Percentiles rank a stretch among this genome's conserved stretches.
These are phyloP conservation scores for Scrobipalpa costella DNA, from an alignment of 2,888 invertebrate species.

Conservation along the genomic window DNA sequence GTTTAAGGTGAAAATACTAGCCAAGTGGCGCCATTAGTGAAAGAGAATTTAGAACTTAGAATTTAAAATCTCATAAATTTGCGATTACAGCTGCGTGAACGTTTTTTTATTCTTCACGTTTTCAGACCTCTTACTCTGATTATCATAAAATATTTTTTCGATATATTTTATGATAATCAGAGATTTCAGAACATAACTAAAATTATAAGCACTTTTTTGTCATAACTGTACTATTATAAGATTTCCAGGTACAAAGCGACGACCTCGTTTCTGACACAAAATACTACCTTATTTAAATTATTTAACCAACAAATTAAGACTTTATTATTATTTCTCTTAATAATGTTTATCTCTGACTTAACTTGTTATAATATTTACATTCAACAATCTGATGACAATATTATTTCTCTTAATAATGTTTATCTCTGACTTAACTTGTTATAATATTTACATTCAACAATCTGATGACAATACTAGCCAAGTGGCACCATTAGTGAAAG, in stretches of 20 bases:
- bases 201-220: no score
- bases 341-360: not conserved
- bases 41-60: no score
- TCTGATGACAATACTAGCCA: not conserved
- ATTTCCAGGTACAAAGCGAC: not conserved
- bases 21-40: no score
- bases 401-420: constrained; percentile 4
- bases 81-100: no score
- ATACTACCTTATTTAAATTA: constrained; percentile 13
- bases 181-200: no score
- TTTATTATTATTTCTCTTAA: constrained; percentile 10
- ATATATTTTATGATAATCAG: no score
- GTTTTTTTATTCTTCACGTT: no score
- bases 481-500: no score
- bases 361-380: not conserved
- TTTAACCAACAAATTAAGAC: constrained; percentile 14
- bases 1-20: no score
- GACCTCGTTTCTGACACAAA: constrained; percentile 4
- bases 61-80: no score
- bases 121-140: no score
- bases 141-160: no score
- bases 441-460: not conserved
- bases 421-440: not conserved
- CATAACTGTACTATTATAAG: constrained; percentile 11
- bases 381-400: not conserved